Evolutionary conservation across 1,140 invertebrate genomes (phyloP), one percentile per base, ranked within the genome.

Genomic region (Pseudomyrmex pallidus): DNA sequence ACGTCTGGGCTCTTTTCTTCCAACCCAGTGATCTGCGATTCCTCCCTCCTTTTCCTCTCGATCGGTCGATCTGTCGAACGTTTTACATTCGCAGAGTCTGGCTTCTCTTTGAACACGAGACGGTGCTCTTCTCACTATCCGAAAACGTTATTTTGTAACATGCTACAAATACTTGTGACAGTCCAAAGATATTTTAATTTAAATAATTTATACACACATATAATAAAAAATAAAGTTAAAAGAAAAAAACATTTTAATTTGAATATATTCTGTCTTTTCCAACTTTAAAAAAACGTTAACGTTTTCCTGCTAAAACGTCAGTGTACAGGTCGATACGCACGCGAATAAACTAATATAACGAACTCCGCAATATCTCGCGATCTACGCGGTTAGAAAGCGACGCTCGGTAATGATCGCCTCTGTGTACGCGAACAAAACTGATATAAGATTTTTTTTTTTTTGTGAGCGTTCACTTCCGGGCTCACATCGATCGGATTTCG

Each of bases 11-110:
- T 83, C 59, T 63, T 35, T 74, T 74, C 61, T 74, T 61, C 54
- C 83, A 70, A 63, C 44, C 48, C 83, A 72, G 74, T 70, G 83
- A 84, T 84, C 83, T 84, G 76, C 48, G 77, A 80, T 84, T 84
- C 83, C 83, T 72, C 50, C 52, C 12, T 59, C 80, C n/a, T 25
- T n/a, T 13, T n/a, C 12, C 12, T 15, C 54, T 46, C n/a, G 50
- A 20, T 35, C 56, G 35, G 48, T 17, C 17, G 57, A 70, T 17
- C 44, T 35, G 57, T 80, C 76, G 54, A 72, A 61, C 44, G 66
- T 59, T 59, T 72, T 59, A 8, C 64, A 44, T 57, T 68, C 64
- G 48, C 17, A 12, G 20, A 12, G 20, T 25, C 44, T 50, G 35
- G 20, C 57, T 13, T 66, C 25, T 12, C 44, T 57, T 59, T 57